phyloP scores from a whole-genome alignment of 2,797 vertebrate species.

The Poecilia picta region DNA sequence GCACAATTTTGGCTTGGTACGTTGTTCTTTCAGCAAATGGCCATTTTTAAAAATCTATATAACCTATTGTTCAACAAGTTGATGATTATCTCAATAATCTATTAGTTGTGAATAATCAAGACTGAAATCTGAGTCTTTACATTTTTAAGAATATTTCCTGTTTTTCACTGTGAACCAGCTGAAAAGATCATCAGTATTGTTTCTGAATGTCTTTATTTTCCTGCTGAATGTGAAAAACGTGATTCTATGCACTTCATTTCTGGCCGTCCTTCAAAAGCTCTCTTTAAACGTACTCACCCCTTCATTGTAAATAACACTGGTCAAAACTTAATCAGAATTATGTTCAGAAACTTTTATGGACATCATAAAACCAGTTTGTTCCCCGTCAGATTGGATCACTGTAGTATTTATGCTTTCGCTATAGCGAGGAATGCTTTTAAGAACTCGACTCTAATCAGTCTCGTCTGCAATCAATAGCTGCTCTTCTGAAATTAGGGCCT shows the following conservation, averaged over 20 bases:
- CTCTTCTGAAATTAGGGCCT: background rate
- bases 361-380: background rate
- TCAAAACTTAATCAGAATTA: background rate
- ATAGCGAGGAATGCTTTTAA: background rate
- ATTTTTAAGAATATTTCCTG: background rate
- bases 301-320: background rate
- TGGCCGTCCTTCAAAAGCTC: background rate
- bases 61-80: too few species aligned
- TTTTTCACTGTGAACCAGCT: background rate
- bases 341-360: background rate
- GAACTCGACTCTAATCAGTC: background rate
- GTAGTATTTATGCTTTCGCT: background rate
- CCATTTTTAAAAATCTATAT: too few species aligned
- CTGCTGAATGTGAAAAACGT: background rate
- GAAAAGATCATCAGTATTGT: background rate
- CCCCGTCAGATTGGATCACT: background rate
- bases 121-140: too few species aligned
- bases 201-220: background rate
- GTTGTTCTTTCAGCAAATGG: too few species aligned
- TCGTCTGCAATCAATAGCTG: background rate
- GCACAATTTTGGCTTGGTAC: too few species aligned
- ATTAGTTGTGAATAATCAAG: too few species aligned
- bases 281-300: background rate
- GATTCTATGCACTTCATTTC: background rate
- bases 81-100: too few species aligned